Base-by-base conservation (phyloP, 2,888 invertebrate genomes). In the Unio pictorum region DNA sequence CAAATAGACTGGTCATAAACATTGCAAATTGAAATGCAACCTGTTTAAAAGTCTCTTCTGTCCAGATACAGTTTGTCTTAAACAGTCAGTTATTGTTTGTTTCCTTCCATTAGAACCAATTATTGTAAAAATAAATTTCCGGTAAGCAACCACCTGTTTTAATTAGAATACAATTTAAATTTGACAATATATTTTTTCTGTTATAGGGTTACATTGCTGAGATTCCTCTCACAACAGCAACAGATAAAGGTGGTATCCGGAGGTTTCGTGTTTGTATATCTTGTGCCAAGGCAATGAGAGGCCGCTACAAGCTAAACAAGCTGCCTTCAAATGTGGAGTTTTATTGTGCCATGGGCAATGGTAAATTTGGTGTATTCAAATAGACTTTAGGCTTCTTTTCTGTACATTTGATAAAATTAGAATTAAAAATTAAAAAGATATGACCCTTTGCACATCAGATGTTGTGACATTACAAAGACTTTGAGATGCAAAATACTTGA, bases 251-350 rank as follows among this genome's bases (percentile, higher is more conserved):
- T 7, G 61, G 66, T 15, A 59, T 73, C 30, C 73, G 67, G 45
- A 76, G 80, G 23, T 78, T 83, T 55, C 77, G 75, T n/a, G 87
- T 90, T 55, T 90, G 90, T 73, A 81, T 86, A 61, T 88, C 90
- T 1, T 90, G 90, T 79, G 89, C 89, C 6, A 80, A 88, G 23
- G 85, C 89, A 57, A 87, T 89, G 87, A 80, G 89, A 55, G 89
- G 89, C 26, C 79, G 87, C 54, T 85, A 84, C 79, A 87, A 86
- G 71, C 80, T 89, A 26, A 77, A 83, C 67, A 80, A 83, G 55
- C 74, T 90, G 18, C 78, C 82, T 26, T 77, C 79, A 23, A 82
- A 81, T 66, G 79, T 79, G 23, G 83, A 84, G 63, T 90, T 90
- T 75, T 80, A 86, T 63, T 90, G 89, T 80, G 86, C 87, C 64